A percentile compares a stretch with the other conserved stretches of the same genome.
phyloP scores from a whole-genome alignment of 1,140 invertebrate genomes.

The Pseudomyrmex flavicornis region DNA sequence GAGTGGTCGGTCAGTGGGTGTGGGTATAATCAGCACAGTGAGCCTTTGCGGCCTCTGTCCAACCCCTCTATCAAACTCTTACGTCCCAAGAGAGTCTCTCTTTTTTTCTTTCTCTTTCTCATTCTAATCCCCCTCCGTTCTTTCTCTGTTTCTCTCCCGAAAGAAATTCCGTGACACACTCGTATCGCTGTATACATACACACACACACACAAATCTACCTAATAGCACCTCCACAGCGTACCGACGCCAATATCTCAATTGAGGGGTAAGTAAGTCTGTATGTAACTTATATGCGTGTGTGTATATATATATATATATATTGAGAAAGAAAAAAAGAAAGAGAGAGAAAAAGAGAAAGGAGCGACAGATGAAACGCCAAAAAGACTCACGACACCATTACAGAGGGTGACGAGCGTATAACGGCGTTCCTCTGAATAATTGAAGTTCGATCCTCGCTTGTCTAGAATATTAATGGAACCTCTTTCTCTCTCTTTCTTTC shows the following conservation, averaged over 20 bases:
- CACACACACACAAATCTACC: background rate
- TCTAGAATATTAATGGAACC: slow-evolving; percentile 73
- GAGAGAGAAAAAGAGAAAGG: slow-evolving; percentile 27
- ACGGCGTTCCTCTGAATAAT: slow-evolving; percentile 75
- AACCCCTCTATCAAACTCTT: slow-evolving; percentile 34
- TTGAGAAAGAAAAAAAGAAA: slow-evolving; percentile 31
- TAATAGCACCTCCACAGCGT: slow-evolving; percentile 3
- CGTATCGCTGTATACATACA: background rate
- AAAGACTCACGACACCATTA: slow-evolving; percentile 74
- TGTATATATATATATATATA: background rate
- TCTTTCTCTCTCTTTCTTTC: background rate
- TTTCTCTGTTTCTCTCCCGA: slow-evolving; percentile 51
- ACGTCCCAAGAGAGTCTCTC: slow-evolving; percentile 53
- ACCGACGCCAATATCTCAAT: no score
- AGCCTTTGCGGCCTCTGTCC: slow-evolving; percentile 47
- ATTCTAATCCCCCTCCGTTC: slow-evolving; percentile 42
- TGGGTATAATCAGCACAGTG: slow-evolving; percentile 75
- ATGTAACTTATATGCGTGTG: background rate
- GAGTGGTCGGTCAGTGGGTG: slow-evolving; percentile 37
- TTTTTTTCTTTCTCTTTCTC: slow-evolving; percentile 16
- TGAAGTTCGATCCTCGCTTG: slow-evolving; percentile 75
- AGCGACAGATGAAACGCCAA: slow-evolving; percentile 71
- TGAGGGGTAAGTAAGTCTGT: background rate
- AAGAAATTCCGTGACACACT: slow-evolving; percentile 50
- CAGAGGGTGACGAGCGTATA: slow-evolving; percentile 76